Evolutionary conservation across 2,113 vertebrate genomes (phyloP), one percentile per base, ranked within the genome.

Genomic region (Chloropsis hardwickii): DNA sequence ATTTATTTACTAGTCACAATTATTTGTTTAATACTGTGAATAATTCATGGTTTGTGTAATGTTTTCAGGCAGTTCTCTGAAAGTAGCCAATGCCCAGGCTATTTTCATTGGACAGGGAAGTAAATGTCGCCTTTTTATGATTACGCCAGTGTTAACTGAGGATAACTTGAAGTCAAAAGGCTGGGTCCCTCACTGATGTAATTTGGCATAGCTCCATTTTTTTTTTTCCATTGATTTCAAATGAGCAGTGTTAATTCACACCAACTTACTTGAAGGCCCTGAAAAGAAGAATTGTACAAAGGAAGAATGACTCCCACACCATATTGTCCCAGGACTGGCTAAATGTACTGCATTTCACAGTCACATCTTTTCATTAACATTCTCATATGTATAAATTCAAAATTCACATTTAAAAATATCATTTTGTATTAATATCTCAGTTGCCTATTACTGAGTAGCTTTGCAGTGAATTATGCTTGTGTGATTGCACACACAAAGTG

Each of bases 1-100:
- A 95, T 95, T 96, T 97, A 95, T 97, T 97, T 97, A 92, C 93
- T 94, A 92, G 84, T 96, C 95, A 96, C 95, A 96, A 95, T 97
- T 97, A 96, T 95, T 96, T 97, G 94, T 95, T 96, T 96, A 97
- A 95, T 81, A 78, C 90, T 88, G 90, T 90, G 94, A 94, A 96
- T 97, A 96, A 95, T 96, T 96, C 93, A 94, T 90, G 88, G 93
- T 44, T 90, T 97, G 93, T 96, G 93, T 92, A 90, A 89, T 92
- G 87, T 94, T 96, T 97, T 94, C 86, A 94, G 85, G 87, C 94
- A 90, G 90, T 74, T 94, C 91, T 93, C 88, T 95, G 95, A 86
- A 92, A 90, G 88, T 92, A 94, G 93, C 96, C 92, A 95, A 90
- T 96, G 70, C 53, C 65, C 94, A 86, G 81, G 78, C 90, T 97